A percentile compares a stretch with the other conserved stretches of the same genome.
Conservation (phyloP, 2,888 invertebrate species). For the Oxytorus armatus region DNA sequence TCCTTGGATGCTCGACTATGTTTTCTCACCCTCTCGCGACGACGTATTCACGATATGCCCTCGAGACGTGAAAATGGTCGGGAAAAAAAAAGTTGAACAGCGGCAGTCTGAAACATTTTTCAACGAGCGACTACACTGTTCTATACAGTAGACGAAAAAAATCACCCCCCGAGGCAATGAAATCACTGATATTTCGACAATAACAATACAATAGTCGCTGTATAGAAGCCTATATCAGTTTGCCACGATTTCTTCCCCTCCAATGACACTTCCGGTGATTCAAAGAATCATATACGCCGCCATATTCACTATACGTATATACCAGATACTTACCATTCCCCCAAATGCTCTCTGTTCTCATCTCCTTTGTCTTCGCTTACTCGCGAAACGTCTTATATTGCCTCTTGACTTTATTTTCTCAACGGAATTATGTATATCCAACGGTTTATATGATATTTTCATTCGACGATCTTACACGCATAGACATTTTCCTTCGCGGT, state of each 20-base stretch:
- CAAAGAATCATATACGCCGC: slow-evolving; percentile 11
- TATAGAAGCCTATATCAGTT: slow-evolving; percentile 15
- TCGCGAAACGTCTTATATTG: slow-evolving; percentile 22
- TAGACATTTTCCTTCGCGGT: slow-evolving; percentile 1
- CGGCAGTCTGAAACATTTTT: slow-evolving; percentile 32
- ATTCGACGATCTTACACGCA: slow-evolving; percentile 30
- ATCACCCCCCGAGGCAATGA: slow-evolving; percentile 17
- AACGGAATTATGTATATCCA: slow-evolving; percentile 24
- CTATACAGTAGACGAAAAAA: not conserved
- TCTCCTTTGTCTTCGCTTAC: slow-evolving; percentile 24
- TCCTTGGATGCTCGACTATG: slow-evolving; percentile 12
- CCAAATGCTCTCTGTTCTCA: slow-evolving; percentile 10
- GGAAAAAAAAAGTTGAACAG: slow-evolving; percentile 23
- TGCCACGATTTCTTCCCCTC: slow-evolving; percentile 8
- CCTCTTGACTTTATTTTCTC: not conserved
- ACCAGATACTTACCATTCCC: slow-evolving; percentile 2
- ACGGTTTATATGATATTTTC: slow-evolving; percentile 35
- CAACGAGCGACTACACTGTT: slow-evolving; percentile 9
- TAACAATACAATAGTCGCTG: slow-evolving; percentile 25
- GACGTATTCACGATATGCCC: slow-evolving; percentile 39
- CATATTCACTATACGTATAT: slow-evolving; percentile 11
- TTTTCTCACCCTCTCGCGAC: slow-evolving; percentile 34
- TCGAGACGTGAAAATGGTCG: slow-evolving; percentile 14
- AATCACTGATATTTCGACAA: slow-evolving; percentile 33
- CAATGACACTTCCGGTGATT: slow-evolving; percentile 46